These are phyloP conservation scores for Rhinoderma darwinii DNA, from an alignment of 2,113 vertebrate genomes.

Conservation along the genomic window DNA sequence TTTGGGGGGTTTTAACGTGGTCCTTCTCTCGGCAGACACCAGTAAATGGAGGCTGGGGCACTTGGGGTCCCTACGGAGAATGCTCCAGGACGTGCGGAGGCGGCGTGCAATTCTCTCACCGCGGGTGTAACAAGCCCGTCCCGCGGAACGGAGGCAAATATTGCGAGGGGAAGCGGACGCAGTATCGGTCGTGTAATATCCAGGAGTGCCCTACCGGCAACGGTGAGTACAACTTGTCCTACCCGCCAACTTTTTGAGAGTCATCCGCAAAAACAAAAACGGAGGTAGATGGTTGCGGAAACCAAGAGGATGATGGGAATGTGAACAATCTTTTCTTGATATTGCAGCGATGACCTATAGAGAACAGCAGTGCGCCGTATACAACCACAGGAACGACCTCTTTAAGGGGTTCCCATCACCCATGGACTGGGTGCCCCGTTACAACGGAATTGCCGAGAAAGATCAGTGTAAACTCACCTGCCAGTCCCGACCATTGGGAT, in stretches of 20 bases:
- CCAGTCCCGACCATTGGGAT: conserved; percentile 71
- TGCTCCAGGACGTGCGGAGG: conserved; percentile 75
- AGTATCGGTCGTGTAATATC: conserved; percentile 71
- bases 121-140: conserved; percentile 64
- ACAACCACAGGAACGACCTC: conserved; percentile 71
- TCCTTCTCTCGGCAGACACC: conserved; percentile 64
- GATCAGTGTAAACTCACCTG: conserved; percentile 76
- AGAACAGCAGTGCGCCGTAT: conserved; percentile 73
- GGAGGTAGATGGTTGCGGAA: background rate
- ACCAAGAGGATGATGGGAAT: background rate
- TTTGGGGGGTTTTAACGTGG: too few relatives aligned
- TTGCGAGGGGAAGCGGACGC: conserved; percentile 71
- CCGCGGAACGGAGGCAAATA: conserved; percentile 73
- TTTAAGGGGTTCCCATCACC: conserved; percentile 69
- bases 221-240: conserved; percentile 62
- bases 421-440: conserved; percentile 73
- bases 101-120: conserved; percentile 71
- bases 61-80: conserved; percentile 70
- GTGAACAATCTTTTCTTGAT: fast-evolving
- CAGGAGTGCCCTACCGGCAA: conserved; percentile 64
- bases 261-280: background rate
- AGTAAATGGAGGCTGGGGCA: conserved; percentile 70
- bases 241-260: background rate
- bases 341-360: conserved; percentile 68
- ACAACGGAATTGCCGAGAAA: conserved; percentile 64